phyloP scores from a whole-genome alignment of 2,888 invertebrate species.

The Synergus umbraculus region DNA sequence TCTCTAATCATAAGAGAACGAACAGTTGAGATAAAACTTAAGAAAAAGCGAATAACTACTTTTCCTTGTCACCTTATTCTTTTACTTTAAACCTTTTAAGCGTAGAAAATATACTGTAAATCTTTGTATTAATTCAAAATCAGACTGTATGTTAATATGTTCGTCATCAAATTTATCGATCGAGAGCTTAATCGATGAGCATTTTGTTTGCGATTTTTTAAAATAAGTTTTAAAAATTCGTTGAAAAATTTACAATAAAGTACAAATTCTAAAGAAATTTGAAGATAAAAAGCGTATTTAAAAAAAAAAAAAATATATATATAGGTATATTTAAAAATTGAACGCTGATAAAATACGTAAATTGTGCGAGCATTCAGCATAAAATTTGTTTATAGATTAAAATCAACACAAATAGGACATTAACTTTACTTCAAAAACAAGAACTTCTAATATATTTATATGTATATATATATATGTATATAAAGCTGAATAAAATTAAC shows the following conservation, averaged over 20 bases:
- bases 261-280: background rate
- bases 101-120: conserved; percentile 31
- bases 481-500: conserved; percentile 13
- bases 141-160: conserved; percentile 35
- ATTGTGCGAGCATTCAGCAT: conserved; percentile 19
- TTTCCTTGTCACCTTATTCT: conserved; percentile 1
- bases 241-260: conserved; percentile 1
- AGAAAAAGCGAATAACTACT: background rate
- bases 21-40: background rate
- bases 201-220: conserved; percentile 3
- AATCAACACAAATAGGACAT: background rate
- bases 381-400: conserved; percentile 4
- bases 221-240: conserved; percentile 2
- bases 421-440: background rate
- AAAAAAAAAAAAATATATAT: background rate
- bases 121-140: conserved; percentile 35
- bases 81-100: conserved; percentile 24
- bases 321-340: background rate
- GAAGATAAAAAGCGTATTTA: background rate
- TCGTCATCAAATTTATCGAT: conserved; percentile 29
- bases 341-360: background rate
- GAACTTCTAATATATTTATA: conserved; percentile 1
- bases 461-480: background rate
- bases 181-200: conserved; percentile 28
- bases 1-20: background rate